Base-by-base conservation (phyloP, 2,113 vertebrate species). In the Piprites chloris region DNA sequence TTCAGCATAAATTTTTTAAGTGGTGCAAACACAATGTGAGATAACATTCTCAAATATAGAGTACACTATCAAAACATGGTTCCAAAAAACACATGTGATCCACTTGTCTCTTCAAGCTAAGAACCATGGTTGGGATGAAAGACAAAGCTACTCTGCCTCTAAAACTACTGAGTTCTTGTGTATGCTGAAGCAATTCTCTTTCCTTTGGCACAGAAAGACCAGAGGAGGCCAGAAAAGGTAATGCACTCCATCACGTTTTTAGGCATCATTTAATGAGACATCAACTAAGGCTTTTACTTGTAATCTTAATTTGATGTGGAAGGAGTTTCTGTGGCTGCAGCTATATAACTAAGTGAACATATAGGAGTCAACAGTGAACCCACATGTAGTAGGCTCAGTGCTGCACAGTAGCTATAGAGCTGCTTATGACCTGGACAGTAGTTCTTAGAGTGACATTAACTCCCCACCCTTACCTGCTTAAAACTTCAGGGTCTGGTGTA, bases 1-100 rank as follows among this genome's bases (percentile, higher is more conserved):
- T 94, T 58, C 77, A 87, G 69, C n/a, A 68, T 85, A 69, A 55
- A 28, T 89, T 86, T 90, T 96, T 90, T 49, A 91, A 73, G 33
- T 55, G 37, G 26, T 61, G 19, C 49, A 93, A 93, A 85, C 37
- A 68, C 53, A 58, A 30, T 47, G 59, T 77, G 71, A 91, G 41
- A 85, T 72, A 78, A 89, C 44, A 79, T 78, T 72, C 58, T 82
- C 67, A 89, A 73, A 85, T 87, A 87, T 58, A 91, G 46, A 74
- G 67, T 95, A 78, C 65, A 66, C 66, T 85, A 91, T 89, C 67
- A 93, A 85, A 94, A 93, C 63, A 65, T 14, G 66, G 24, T 44
- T 89, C 66, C 82, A 47, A 87, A 91, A 89, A 47, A 23, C 68
- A 78, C 44, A 27, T 35, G 56, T 56, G 71, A 91, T 75, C 15